Base-by-base conservation (phyloP, 2,888 invertebrate species). In the Drosophila infuscata region DNA sequence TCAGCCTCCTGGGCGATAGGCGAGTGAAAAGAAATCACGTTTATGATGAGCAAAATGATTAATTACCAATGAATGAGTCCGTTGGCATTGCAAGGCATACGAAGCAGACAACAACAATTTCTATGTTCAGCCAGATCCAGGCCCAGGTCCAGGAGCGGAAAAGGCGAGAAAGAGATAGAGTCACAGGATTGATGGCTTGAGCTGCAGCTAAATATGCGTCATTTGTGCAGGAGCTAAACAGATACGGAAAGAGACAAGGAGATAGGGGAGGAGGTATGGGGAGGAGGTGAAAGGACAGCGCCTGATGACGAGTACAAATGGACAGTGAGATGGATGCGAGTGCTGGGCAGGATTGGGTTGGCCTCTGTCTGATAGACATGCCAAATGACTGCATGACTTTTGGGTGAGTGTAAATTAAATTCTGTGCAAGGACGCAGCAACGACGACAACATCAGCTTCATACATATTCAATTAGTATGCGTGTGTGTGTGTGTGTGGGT, bases 1-100 rank as follows among this genome's bases (percentile, higher is more conserved):
- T 36, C 54, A 53, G 54, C 52, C 48, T 43, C 52, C 48, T 43
- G 20, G 64, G 43, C 59, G 81, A 73, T 71, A 59, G 51, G n/a
- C 76, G 52, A 69, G 70, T 57, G 79, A 72, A 81, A 88, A 82
- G 77, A 88, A 91, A 87, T 89, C 86, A 85, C 84, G 92, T 89
- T 91, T 91, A 91, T 92, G 91, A 91, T 89, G 91, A 91, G 85
- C 79, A 88, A 84, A 88, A 91, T 91, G 91, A 91, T 92, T 91
- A 91, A 91, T 91, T 92, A 87, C 89, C 89, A 89, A 91, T 90
- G 87, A 91, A 91, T 91, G 91, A 91, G 91, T 83, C 85, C 81
- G 80, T 82, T 79, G 83, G 76, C 85, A 83, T 74, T 73, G 76
- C 60, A 49, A 69, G 79, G 74, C 81, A 70, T 70, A 70, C 72